Percentiles rank a stretch among this genome's conserved stretches.
These are phyloP conservation scores for Trissolcus japonicus DNA, from an alignment of 2,888 invertebrate species.

Conservation along the genomic window DNA sequence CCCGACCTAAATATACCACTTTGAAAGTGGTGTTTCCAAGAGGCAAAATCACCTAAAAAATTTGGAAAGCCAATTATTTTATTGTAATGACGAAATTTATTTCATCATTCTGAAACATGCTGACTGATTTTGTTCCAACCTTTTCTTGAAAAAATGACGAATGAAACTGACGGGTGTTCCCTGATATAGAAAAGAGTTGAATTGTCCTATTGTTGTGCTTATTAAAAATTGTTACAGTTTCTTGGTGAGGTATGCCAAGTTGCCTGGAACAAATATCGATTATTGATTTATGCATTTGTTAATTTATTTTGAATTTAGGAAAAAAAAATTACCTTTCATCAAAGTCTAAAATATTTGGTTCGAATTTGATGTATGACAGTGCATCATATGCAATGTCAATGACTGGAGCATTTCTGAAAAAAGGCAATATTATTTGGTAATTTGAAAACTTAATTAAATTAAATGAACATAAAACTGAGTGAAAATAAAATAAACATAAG, in stretches of 20 bases:
- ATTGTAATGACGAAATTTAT: too few relatives aligned
- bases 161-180: conserved; percentile 96
- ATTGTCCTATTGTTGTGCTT: conserved; percentile 90
- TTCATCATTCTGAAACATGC: too few relatives aligned
- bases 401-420: conserved; percentile 37
- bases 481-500: too few relatives aligned
- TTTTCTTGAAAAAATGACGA: conserved; percentile 98
- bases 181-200: conserved; percentile 95
- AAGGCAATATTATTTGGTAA: conserved; percentile 5
- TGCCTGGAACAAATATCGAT: conserved; percentile 79
- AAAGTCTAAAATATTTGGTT: conserved; percentile 84
- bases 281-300: not conserved
- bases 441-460: not conserved
- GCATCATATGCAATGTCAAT: conserved; percentile 71
- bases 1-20: conserved; percentile 95
- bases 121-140: conserved; percentile 77
- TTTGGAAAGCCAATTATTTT: not conserved
- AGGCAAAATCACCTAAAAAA: conserved; percentile 88
- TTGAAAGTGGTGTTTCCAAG: conserved; percentile 95
- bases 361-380: conserved; percentile 79
- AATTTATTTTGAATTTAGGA: too few relatives aligned
- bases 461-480: too few relatives aligned
- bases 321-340: conserved; percentile 79
- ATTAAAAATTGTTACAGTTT: conserved; percentile 92
- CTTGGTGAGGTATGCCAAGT: conserved; percentile 91